phyloP scores from a whole-genome alignment of 2,797 vertebrate species.

The Sylvia borin region DNA sequence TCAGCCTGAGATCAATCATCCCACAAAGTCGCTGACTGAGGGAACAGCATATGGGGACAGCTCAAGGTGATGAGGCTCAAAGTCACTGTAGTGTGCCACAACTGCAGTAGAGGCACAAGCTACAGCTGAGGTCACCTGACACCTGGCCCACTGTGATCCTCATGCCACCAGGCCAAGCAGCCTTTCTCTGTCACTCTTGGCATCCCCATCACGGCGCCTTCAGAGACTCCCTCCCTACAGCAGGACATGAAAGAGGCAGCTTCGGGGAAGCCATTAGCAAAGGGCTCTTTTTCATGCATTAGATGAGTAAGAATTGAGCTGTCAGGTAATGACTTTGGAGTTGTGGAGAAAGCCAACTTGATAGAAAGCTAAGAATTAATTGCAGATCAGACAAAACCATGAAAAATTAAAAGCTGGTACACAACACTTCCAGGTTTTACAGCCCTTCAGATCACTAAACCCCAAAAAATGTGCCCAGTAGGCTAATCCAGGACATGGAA shows the following conservation, averaged over 20 bases:
- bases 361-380: not conserved
- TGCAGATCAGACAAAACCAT: not conserved
- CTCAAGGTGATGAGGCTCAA: not conserved
- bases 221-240: not conserved
- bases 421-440: not conserved
- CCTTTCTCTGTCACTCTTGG: not conserved
- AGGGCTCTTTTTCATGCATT: not conserved
- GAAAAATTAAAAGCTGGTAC: not conserved
- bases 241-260: not conserved
- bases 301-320: not conserved
- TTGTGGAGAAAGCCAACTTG: not conserved
- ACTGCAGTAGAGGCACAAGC: not conserved
- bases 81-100: not conserved
- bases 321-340: not conserved
- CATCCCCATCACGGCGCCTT: accelerated
- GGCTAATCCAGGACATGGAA: not conserved
- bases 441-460: not conserved
- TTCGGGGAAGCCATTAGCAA: not conserved
- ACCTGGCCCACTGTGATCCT: not conserved
- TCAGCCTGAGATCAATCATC: slow-evolving; percentile 40
- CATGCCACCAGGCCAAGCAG: accelerated
- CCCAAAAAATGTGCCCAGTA: not conserved
- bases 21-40: slow-evolving; percentile 9
- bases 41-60: not conserved
- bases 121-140: not conserved